Base-by-base conservation (phyloP, 23 tunicate species). In the Trididemnum nubilum region DNA sequence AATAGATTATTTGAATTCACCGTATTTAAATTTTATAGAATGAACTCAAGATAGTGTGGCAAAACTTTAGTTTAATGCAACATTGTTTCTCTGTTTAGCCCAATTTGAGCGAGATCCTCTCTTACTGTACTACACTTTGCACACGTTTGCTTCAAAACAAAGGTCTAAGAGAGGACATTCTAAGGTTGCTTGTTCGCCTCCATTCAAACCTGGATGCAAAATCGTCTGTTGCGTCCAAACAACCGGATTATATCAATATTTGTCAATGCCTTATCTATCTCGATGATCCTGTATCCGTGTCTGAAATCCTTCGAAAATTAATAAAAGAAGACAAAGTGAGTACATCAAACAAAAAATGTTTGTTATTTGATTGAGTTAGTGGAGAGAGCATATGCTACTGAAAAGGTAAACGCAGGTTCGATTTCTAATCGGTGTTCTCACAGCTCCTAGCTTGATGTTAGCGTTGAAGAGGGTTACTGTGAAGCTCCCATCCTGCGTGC, bases 231-330 rank as follows among this genome's bases (percentile, higher is more conserved):
- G 77, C 37, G 2, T 3, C 64, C 27, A 36, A 80, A 52, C 90
- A 92, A 38, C 97, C 97, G 24, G 99, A 95, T 61, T 95, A 95
- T 80, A 95, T 95, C 83, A 85, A 89, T 71, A 88, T 95, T 30
- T 95, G 99, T 50, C 99, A 95, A 72, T 94, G 95, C 44, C 89
- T 95, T 23, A 91, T 95, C 21, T 95, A 90, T 60, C 87, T 95
- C 1, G 80, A 95, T 80, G 96, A 95, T 79, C 74, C 99, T 25
- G 51, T 81, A 1, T 76, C 96, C 0, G 96, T 95, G 3, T 82
- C 99, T 2, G 96, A 95, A 1, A 90, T 86, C 67, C 80, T 95
- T 0, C 73, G 84, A 21, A 95, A 90, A 37, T 81, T 95, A 5
- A 36, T 95, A 36, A 36, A 61, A 1, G 91, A 59, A 0, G 84